These are phyloP conservation scores for Porites australiensis DNA, from an alignment of 64 coral and sea anemone genomes.

Conservation along the genomic window DNA sequence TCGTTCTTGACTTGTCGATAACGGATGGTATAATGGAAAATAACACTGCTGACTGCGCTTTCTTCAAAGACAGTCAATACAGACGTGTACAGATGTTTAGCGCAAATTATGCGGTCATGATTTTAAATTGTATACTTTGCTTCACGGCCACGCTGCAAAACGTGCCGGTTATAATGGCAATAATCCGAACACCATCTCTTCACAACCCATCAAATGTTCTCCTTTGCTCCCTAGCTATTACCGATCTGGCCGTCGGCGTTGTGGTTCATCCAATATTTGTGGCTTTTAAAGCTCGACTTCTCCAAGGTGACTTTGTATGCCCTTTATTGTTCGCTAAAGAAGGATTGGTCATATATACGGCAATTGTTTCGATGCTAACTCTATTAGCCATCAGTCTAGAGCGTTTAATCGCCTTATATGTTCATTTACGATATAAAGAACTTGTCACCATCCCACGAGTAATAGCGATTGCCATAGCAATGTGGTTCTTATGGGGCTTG, in stretches of 20 bases:
- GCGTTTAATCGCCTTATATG: neutral
- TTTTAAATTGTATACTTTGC: slow-evolving; percentile 25
- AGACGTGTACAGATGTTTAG: neutral
- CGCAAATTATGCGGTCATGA: neutral
- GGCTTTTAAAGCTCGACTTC: slow-evolving; percentile 39
- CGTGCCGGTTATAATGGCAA: slow-evolving; percentile 43
- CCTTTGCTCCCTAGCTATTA: slow-evolving; percentile 66
- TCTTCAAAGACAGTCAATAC: neutral
- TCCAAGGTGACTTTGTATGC: neutral
- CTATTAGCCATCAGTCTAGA: neutral
- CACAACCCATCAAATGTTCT: slow-evolving; percentile 58
- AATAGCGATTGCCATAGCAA: neutral
- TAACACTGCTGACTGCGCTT: neutral
- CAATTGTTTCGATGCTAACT: slow-evolving; percentile 5
- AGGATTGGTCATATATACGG: slow-evolving; percentile 13
- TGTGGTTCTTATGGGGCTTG: neutral
- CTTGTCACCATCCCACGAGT: neutral
- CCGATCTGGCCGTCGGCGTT: slow-evolving; percentile 52
- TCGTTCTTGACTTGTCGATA: no score
- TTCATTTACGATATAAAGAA: slow-evolving; percentile 2
- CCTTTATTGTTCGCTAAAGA: neutral
- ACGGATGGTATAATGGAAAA: neutral
- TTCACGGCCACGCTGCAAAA: slow-evolving; percentile 48
- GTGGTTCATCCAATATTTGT: slow-evolving; percentile 61
- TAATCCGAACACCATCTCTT: slow-evolving; percentile 49